Conservation (phyloP, 2,113 vertebrate species). For the Bothrops jararaca region DNA sequence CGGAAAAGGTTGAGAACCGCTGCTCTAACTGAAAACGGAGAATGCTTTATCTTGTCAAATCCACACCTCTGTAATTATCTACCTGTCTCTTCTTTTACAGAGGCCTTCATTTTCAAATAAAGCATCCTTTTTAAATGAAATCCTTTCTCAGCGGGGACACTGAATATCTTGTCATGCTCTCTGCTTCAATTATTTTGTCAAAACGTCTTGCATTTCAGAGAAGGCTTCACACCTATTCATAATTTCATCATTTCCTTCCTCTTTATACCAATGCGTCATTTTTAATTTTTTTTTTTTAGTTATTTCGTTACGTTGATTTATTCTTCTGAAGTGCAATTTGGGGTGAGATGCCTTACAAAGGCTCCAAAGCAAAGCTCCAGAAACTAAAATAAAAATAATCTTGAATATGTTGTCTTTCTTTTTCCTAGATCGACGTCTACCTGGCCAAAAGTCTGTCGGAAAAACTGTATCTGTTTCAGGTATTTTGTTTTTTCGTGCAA, state of each 20-base stretch:
- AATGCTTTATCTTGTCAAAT: not conserved
- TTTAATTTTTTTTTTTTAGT: not conserved
- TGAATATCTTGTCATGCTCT: not conserved
- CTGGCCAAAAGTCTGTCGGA: constrained; percentile 94
- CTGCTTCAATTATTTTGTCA: not conserved
- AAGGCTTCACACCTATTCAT: not conserved
- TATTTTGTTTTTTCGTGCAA: constrained; percentile 55
- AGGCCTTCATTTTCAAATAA: not conserved
- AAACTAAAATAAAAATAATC: not conserved
- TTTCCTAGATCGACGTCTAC: constrained; percentile 88
- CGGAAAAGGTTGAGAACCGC: too few species aligned
- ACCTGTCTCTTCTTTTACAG: not conserved
- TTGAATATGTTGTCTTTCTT: constrained; percentile 26
- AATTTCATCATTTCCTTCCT: not conserved
- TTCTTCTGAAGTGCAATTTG: not conserved
- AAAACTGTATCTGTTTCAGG: constrained; percentile 97
- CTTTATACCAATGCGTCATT: not conserved
- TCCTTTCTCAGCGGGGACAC: not conserved
- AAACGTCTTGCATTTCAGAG: not conserved
- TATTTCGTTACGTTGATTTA: not conserved
- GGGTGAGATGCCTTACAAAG: not conserved
- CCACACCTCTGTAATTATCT: not conserved
- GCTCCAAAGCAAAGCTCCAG: not conserved
- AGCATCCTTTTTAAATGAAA: not conserved
- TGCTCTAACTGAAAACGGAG: not conserved